Evolutionary conservation across 1,140 invertebrate genomes (phyloP).

Genomic region (Semibalanus balanoides): DNA sequence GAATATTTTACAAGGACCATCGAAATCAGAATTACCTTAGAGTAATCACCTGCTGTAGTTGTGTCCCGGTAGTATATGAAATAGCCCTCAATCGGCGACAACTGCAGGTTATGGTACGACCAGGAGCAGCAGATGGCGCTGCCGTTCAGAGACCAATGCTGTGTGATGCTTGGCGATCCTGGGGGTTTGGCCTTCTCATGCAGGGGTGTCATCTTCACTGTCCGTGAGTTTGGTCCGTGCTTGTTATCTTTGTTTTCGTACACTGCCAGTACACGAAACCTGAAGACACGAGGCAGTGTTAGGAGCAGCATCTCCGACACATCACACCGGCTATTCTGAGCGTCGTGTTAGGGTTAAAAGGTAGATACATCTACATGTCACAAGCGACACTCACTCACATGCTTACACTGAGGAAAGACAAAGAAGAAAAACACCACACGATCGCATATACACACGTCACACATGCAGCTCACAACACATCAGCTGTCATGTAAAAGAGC

Average conservation of each 20-base stretch:
- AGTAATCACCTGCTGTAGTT: conserved; percentile 61
- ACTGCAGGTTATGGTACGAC: conserved; percentile 36
- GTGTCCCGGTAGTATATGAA: conserved; percentile 75
- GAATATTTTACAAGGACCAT: too few species aligned
- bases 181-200: conserved; percentile 44
- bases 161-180: conserved; percentile 52
- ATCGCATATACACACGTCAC: too few species aligned
- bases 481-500: too few species aligned
- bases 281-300: conserved; percentile 23
- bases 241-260: conserved; percentile 90
- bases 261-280: conserved; percentile 81
- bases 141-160: conserved; percentile 49
- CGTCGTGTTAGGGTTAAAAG: too few species aligned
- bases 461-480: too few species aligned
- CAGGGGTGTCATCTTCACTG: conserved; percentile 49
- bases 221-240: conserved; percentile 57
- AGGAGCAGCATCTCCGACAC: too few species aligned
- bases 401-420: too few species aligned
- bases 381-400: too few species aligned
- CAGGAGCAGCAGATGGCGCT: conserved; percentile 56
- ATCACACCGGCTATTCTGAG: too few species aligned
- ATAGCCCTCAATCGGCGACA: conserved; percentile 54
- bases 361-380: too few species aligned
- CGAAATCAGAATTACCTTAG: conserved; percentile 39
- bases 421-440: too few species aligned